Evolutionary conservation across 2,797 vertebrate genomes (phyloP).

Genomic region (Sebastolobus alascanus): DNA sequence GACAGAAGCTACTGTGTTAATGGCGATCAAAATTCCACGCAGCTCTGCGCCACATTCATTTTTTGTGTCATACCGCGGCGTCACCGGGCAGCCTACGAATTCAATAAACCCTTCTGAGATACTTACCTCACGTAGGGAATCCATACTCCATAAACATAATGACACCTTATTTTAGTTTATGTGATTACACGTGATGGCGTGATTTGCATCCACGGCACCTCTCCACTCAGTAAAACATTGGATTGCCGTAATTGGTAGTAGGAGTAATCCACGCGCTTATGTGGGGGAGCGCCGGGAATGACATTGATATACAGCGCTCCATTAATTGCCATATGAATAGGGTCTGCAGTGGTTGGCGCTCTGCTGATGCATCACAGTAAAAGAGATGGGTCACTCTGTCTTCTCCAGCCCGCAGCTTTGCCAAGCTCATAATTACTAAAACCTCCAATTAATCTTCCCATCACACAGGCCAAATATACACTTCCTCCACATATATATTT

Average conservation of each 20-base stretch:
- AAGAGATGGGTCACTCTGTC: constrained; percentile 86
- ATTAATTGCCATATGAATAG: constrained; percentile 89
- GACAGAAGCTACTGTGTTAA: constrained; percentile 62
- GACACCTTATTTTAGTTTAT: constrained; percentile 69
- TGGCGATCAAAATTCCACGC: constrained; percentile 59
- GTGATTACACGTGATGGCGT: constrained; percentile 58
- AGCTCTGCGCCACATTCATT: constrained; percentile 32
- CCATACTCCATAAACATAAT: constrained; percentile 74
- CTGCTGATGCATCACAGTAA: constrained; percentile 84
- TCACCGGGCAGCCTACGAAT: constrained; percentile 46
- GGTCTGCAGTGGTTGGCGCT: constrained; percentile 81
- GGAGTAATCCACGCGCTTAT: constrained; percentile 75
- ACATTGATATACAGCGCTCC: constrained; percentile 88
- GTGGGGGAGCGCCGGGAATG: constrained; percentile 76
- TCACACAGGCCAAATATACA: constrained; percentile 83
- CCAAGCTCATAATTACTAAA: constrained; percentile 87
- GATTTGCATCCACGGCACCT: constrained; percentile 70
- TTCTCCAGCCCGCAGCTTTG: constrained; percentile 81
- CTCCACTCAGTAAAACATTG: constrained; percentile 70
- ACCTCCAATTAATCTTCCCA: constrained; percentile 87
- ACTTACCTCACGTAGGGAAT: constrained; percentile 59
- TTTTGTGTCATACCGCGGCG: constrained; percentile 24
- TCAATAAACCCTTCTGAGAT: constrained; percentile 47
- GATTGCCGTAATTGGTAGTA: constrained; percentile 72
- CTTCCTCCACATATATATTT: constrained; percentile 74